phyloP scores from a whole-genome alignment of 2,888 invertebrate species.

The Agriopis marginaria region DNA sequence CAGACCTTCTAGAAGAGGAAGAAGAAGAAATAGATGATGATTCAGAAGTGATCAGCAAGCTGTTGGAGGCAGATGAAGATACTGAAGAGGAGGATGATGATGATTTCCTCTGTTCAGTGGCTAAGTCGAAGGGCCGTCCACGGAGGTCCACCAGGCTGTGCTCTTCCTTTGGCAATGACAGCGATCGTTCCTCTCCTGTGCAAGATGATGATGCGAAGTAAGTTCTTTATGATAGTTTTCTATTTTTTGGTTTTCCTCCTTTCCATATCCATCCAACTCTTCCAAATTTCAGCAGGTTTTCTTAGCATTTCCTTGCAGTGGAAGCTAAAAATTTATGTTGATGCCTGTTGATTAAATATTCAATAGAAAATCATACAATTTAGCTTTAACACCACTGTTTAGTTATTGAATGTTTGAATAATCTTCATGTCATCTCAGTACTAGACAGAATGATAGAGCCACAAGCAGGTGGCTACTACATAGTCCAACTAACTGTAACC shows the following conservation, averaged over 20 bases:
- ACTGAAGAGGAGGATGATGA: constrained; percentile 64
- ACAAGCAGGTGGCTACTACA: neutral
- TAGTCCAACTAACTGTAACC: constrained; percentile 7
- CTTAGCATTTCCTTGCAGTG: no score
- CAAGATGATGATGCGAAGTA: constrained; percentile 61
- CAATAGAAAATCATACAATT: no score
- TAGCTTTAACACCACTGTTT: no score
- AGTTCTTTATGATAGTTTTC: constrained; percentile 26
- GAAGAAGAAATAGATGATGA: constrained; percentile 71
- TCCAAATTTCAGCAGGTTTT: no score
- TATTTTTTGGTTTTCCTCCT: no score
- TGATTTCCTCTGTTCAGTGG: constrained; percentile 65
- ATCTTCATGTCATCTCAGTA: neutral
- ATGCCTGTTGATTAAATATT: no score
- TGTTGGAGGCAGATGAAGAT: constrained; percentile 73
- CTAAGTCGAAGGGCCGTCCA: constrained; percentile 54
- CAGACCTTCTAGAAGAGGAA: constrained; percentile 51
- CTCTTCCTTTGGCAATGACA: constrained; percentile 59
- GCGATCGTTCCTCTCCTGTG: constrained; percentile 53
- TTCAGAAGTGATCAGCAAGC: constrained; percentile 74
- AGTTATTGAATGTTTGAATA: no score
- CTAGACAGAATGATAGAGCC: neutral
- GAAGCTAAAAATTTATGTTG: no score
- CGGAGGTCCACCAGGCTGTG: constrained; percentile 65
- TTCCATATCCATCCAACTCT: no score